These are phyloP conservation scores for Vimba vimba DNA, from an alignment of 2,113 vertebrate species.

Conservation along the genomic window DNA sequence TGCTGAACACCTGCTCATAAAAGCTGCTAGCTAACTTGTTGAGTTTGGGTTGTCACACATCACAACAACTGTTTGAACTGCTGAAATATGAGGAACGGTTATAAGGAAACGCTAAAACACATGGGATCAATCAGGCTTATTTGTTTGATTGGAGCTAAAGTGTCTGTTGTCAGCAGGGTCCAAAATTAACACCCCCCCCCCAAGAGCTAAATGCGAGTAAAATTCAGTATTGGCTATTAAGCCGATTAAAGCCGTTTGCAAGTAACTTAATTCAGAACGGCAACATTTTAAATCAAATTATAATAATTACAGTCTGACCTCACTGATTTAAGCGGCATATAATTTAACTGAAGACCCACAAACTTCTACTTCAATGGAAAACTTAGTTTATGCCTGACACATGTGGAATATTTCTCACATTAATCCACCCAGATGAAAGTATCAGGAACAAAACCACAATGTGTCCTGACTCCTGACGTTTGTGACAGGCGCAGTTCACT, in stretches of 20 bases:
- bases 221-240: not conserved
- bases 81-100: not conserved
- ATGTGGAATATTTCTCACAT: not conserved
- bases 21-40: constrained; percentile 60
- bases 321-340: not conserved
- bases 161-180: constrained; percentile 10
- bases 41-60: constrained; percentile 21
- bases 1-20: constrained; percentile 57
- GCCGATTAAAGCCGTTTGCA: not conserved
- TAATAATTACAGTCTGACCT: constrained; percentile 11
- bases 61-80: constrained; percentile 49
- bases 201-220: not conserved
- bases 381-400: not conserved
- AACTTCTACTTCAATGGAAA: not conserved
- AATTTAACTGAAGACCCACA: not conserved
- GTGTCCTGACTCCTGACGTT: not conserved
- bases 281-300: constrained; percentile 1
- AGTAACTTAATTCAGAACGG: not conserved
- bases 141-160: constrained; percentile 9
- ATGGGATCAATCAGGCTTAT: constrained; percentile 13
- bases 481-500: not conserved
- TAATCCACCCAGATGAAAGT: not conserved
- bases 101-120: not conserved
- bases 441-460: constrained; percentile 10
- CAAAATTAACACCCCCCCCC: not conserved